Conservation (phyloP, 2,888 invertebrate species). For the Villa cingulata region DNA sequence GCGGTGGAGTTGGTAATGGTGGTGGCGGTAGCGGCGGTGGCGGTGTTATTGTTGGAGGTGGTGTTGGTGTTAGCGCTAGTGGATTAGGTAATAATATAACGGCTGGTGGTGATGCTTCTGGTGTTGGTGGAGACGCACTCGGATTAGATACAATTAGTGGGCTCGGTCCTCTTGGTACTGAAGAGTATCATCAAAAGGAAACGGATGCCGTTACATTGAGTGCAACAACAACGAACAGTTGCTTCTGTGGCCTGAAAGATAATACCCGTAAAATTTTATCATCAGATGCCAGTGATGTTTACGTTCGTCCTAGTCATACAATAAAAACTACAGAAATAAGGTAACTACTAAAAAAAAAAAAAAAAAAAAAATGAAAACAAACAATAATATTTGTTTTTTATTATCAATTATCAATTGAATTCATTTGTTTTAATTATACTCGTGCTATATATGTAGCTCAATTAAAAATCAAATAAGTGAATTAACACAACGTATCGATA, state of each 20-base stretch:
- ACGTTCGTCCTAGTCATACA: conserved; percentile 15
- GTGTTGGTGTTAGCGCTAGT: conserved; percentile 3
- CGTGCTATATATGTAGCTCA: conserved; percentile 16
- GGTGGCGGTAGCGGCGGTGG: conserved; percentile 11
- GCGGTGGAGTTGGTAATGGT: conserved; percentile 17
- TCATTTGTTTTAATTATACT: neutral
- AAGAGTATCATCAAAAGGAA: conserved; percentile 16
- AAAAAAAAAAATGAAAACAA: neutral
- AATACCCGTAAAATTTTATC: conserved; percentile 1
- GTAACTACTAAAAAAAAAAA: too few relatives aligned
- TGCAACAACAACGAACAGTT: conserved; percentile 18
- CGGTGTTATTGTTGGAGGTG: conserved; percentile 7
- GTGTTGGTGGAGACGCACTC: conserved; percentile 2
- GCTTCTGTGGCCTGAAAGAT: conserved; percentile 18
- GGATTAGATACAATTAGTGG: conserved; percentile 4
- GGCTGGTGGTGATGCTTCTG: neutral
- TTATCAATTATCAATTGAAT: too few relatives aligned
- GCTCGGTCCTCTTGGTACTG: conserved; percentile 9
- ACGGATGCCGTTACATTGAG: conserved; percentile 22
- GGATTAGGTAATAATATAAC: neutral
- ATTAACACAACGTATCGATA: conserved; percentile 21
- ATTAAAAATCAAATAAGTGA: conserved; percentile 22
- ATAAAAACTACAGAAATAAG: conserved; percentile 17
- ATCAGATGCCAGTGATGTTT: conserved; percentile 4
- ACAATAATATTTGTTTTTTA: neutral